Percentiles rank a stretch among this genome's conserved stretches.
These are phyloP conservation scores for Myotis myotis DNA, from an alignment of 2,797 vertebrate species.

Conservation along the genomic window DNA sequence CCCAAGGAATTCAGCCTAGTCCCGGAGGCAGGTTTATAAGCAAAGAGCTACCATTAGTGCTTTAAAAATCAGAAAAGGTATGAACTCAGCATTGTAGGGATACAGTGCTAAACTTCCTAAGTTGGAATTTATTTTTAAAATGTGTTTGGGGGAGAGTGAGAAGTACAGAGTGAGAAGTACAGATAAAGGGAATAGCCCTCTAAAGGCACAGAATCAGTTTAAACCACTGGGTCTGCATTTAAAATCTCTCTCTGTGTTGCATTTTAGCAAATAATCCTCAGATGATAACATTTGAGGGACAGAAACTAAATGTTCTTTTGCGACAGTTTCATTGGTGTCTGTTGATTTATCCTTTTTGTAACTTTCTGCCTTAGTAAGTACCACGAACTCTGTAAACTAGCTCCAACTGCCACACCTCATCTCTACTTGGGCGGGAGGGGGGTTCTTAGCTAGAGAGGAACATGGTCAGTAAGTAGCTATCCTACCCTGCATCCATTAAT, in stretches of 20 bases:
- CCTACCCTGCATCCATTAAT: too few relatives aligned
- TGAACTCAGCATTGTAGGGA: neutral
- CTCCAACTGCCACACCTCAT: neutral
- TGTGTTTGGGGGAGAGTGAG: neutral
- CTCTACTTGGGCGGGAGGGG: fast-evolving
- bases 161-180: neutral
- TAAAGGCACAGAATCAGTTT: neutral
- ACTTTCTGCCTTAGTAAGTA: neutral
- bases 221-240: neutral
- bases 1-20: neutral
- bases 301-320: neutral
- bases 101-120: neutral
- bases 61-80: neutral
- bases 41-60: neutral
- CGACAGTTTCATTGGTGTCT: neutral
- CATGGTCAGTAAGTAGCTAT: neutral
- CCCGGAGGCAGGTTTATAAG: neutral
- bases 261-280: neutral
- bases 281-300: neutral
- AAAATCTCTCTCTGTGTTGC: neutral
- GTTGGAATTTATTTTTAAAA: neutral
- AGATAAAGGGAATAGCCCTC: neutral
- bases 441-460: neutral
- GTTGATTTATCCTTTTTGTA: neutral
- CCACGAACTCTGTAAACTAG: neutral